Conservation (phyloP, 2,797 vertebrate species). For the Pseudochromis fuscus region DNA sequence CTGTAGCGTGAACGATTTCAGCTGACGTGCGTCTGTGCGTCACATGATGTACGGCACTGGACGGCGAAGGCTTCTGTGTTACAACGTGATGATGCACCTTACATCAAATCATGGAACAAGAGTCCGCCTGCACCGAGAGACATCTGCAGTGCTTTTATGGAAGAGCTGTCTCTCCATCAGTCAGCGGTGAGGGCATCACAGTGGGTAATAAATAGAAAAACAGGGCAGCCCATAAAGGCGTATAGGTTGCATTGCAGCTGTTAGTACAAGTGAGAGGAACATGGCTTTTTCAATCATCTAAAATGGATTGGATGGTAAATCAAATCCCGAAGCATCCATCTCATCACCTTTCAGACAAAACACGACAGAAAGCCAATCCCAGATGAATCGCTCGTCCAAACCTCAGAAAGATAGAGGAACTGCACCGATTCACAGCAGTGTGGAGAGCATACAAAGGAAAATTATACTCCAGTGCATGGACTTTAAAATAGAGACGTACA, state of each 20-base stretch:
- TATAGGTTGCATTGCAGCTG: neutral
- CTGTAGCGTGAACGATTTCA: constrained; percentile 14
- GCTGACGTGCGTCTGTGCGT: constrained; percentile 10
- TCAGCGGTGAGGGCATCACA: neutral
- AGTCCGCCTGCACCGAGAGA: constrained; percentile 27
- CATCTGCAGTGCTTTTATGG: constrained; percentile 11
- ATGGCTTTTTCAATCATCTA: neutral
- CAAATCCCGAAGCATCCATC: constrained; percentile 17
- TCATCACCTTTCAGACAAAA: constrained; percentile 24
- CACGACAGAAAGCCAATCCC: neutral
- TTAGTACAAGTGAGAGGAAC: constrained; percentile 1
- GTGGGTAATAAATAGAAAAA: neutral
- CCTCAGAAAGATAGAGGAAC: neutral
- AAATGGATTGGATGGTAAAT: constrained; percentile 1
- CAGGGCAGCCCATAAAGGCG: neutral
- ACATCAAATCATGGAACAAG: constrained; percentile 30
- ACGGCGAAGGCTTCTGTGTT: neutral
- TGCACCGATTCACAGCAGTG: neutral
- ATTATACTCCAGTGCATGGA: neutral
- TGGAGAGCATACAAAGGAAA: too few relatives aligned
- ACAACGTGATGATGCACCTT: neutral
- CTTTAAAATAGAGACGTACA: too few relatives aligned
- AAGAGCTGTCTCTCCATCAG: neutral
- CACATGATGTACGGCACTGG: neutral
- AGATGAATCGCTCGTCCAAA: neutral